These are phyloP conservation scores for Agrypnia vestita DNA, from an alignment of 1,140 invertebrate genomes.

Conservation along the genomic window DNA sequence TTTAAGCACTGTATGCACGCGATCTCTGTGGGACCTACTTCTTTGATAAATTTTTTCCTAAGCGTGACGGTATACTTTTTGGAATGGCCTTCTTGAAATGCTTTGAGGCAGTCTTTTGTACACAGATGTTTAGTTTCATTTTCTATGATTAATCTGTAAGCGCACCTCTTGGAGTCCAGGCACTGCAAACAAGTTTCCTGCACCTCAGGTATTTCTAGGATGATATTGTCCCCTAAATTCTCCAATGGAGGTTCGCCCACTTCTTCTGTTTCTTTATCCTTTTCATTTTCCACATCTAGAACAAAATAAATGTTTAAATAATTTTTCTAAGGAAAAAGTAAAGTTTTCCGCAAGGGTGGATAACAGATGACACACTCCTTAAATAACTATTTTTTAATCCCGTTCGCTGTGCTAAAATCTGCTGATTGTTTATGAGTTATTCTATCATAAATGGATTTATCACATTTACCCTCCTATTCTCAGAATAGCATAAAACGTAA, in stretches of 20 bases:
- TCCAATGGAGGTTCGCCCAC: conserved; percentile 61
- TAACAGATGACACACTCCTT: too few species aligned
- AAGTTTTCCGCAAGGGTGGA: too few species aligned
- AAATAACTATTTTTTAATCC: too few species aligned
- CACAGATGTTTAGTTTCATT: conserved; percentile 66
- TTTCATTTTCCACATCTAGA: conserved; percentile 66
- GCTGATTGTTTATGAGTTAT: too few species aligned
- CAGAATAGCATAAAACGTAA: too few species aligned
- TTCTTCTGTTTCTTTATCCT: conserved; percentile 63
- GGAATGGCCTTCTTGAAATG: conserved; percentile 62
- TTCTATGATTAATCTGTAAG: conserved; percentile 63
- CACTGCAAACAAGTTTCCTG: conserved; percentile 65
- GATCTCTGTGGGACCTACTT: conserved; percentile 65
- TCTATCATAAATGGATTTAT: too few species aligned
- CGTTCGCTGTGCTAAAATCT: too few species aligned
- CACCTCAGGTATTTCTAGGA: conserved; percentile 60
- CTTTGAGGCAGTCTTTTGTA: conserved; percentile 63
- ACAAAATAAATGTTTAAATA: conserved; percentile 2
- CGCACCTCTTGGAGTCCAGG: conserved; percentile 62
- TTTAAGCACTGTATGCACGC: conserved; percentile 70
- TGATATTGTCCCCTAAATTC: conserved; percentile 64
- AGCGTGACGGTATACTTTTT: conserved; percentile 63
- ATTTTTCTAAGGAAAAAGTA: too few species aligned
- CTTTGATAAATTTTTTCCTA: conserved; percentile 69
- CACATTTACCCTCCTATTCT: too few species aligned